phyloP scores from a whole-genome alignment of 2,113 vertebrate species.

The Nycticebus coucang region DNA sequence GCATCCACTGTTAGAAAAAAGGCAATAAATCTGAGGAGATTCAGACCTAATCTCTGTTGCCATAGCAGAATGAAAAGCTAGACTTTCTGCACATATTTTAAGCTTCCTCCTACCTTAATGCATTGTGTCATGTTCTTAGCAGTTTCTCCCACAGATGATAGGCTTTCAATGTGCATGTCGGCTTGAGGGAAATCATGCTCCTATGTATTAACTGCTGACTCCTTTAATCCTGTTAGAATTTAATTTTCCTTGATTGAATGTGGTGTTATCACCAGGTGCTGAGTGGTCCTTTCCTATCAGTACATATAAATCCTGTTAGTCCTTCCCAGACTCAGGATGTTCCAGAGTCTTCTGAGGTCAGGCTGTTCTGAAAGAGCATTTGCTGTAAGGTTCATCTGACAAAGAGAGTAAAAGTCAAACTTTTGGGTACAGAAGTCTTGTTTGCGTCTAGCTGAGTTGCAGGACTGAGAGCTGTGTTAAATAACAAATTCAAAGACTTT shows the following conservation, averaged over 20 bases:
- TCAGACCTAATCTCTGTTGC: constrained; percentile 60
- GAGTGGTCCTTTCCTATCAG: constrained; percentile 64
- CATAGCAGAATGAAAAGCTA: constrained; percentile 55
- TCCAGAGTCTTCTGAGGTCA: constrained; percentile 46
- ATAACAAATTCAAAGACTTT: constrained; percentile 47
- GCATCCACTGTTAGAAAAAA: constrained; percentile 56
- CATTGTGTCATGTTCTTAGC: constrained; percentile 67
- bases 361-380: neutral
- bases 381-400: constrained; percentile 22
- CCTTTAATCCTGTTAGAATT: constrained; percentile 79
- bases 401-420: neutral
- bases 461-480: constrained; percentile 36
- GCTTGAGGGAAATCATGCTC: constrained; percentile 62
- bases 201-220: constrained; percentile 71
- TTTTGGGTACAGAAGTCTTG: neutral
- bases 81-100: constrained; percentile 69
- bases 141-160: constrained; percentile 51
- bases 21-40: constrained; percentile 60
- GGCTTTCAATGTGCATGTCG: neutral
- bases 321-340: constrained; percentile 49
- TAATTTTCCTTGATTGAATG: constrained; percentile 78
- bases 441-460: constrained; percentile 8
- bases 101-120: constrained; percentile 59
- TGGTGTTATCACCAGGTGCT: constrained; percentile 71
- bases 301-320: constrained; percentile 74